Conservation (phyloP, 2,888 invertebrate genomes). For the Punctoribates punctum region DNA sequence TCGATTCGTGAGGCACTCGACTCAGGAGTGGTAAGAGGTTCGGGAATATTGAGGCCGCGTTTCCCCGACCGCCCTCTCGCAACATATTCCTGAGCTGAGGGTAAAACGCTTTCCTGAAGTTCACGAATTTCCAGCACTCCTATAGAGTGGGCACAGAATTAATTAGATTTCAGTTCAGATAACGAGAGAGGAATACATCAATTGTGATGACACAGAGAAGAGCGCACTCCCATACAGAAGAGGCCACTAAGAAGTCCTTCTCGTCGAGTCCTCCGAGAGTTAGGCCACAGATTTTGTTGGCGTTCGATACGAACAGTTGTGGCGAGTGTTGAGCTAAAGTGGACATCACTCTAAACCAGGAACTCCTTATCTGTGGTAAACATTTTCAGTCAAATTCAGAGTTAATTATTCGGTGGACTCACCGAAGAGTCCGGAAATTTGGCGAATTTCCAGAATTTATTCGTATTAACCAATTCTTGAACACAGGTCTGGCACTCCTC, state of each 20-base stretch:
- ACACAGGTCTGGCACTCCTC: conserved; percentile 55
- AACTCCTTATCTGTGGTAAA: conserved; percentile 53
- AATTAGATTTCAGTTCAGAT: not conserved
- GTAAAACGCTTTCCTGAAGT: conserved; percentile 68
- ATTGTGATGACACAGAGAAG: conserved; percentile 62
- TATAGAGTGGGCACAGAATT: conserved; percentile 53
- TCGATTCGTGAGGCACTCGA: conserved; percentile 60
- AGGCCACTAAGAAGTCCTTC: conserved; percentile 64
- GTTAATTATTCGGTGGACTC: not conserved
- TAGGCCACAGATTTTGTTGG: conserved; percentile 60
- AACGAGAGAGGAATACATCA: conserved; percentile 52
- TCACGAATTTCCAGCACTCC: conserved; percentile 69
- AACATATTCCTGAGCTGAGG: conserved; percentile 67
- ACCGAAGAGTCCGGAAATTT: conserved; percentile 57
- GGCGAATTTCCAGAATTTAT: conserved; percentile 70
- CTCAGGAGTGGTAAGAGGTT: conserved; percentile 73
- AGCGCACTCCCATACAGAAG: conserved; percentile 70
- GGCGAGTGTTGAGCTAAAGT: conserved; percentile 62
- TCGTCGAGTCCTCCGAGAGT: conserved; percentile 67
- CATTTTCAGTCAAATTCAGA: not conserved
- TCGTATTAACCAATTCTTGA: conserved; percentile 59
- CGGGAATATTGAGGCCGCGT: conserved; percentile 68
- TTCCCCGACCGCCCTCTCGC: conserved; percentile 70
- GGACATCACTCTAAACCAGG: conserved; percentile 67
- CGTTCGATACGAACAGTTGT: conserved; percentile 59